These are phyloP conservation scores for Melanotaenia boesemani DNA, from an alignment of 2,797 vertebrate species.

Conservation along the genomic window DNA sequence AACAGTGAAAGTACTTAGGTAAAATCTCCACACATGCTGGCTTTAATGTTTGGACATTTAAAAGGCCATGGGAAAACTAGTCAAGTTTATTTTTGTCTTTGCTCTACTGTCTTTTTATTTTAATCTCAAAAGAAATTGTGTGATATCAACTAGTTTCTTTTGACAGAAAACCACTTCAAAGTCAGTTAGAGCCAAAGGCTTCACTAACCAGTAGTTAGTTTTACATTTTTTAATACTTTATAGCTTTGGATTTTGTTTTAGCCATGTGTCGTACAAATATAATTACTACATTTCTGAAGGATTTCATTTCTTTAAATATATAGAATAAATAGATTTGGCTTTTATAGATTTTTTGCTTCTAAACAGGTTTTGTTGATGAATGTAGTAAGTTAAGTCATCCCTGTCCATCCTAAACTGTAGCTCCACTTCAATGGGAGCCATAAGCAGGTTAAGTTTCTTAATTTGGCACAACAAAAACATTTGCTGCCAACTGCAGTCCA, in stretches of 20 bases:
- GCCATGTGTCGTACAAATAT: too few relatives aligned
- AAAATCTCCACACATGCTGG: not conserved
- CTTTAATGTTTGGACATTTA: not conserved
- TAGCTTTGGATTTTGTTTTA: too few relatives aligned
- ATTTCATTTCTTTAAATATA: not conserved
- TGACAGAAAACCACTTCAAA: too few relatives aligned
- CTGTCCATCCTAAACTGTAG: not conserved
- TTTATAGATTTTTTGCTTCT: not conserved
- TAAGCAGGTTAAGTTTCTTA: not conserved
- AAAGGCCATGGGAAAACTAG: too few relatives aligned
- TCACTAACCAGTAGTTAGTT: not conserved
- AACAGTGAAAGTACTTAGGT: slow-evolving; percentile 6
- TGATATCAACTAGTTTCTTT: too few relatives aligned
- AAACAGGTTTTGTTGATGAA: not conserved
- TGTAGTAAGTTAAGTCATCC: not conserved
- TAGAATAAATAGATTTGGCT: not conserved
- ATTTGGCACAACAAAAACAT: not conserved
- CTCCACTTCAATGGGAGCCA: not conserved
- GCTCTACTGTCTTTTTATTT: not conserved
- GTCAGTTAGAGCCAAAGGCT: not conserved
- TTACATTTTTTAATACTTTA: too few relatives aligned
- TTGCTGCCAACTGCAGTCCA: not conserved
- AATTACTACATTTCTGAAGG: too few relatives aligned
- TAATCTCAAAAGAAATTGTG: not conserved
- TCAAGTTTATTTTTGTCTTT: too few relatives aligned